Conservation (phyloP, 2,113 vertebrate species). For the Odontophorus gujanensis region DNA sequence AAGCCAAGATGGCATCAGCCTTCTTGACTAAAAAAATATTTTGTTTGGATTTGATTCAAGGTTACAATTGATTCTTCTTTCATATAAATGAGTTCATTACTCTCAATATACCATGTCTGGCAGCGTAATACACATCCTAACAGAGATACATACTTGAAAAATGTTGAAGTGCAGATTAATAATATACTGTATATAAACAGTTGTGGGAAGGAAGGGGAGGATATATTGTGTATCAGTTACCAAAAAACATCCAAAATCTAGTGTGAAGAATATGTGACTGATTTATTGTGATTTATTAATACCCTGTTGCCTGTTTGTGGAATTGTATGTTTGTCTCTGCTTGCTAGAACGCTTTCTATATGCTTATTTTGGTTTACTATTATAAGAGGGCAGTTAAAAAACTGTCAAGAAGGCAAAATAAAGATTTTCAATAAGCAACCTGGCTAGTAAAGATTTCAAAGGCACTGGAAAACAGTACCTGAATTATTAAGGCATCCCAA, state of each 20-base stretch:
- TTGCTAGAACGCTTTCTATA: background rate
- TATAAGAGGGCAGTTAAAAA: background rate
- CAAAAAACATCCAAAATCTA: background rate
- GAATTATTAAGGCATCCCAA: constrained; percentile 42
- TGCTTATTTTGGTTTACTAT: background rate
- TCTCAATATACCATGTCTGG: background rate
- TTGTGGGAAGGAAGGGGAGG: background rate
- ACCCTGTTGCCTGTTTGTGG: background rate
- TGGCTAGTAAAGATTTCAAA: constrained; percentile 53
- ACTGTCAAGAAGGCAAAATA: constrained; percentile 18
- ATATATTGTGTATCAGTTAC: background rate
- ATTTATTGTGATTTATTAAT: background rate
- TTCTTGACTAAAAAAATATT: background rate
- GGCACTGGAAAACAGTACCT: background rate
- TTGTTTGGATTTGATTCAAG: constrained; percentile 1
- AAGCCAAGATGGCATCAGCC: too few relatives aligned
- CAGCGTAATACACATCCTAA: background rate
- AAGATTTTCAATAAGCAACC: background rate
- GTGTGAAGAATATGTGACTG: background rate
- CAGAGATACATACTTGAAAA: background rate
- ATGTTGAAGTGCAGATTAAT: constrained; percentile 1
- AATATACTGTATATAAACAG: background rate
- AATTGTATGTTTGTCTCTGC: background rate
- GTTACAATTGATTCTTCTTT: background rate
- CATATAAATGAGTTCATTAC: background rate